Evolutionary conservation across 2,888 invertebrate genomes (phyloP).

Genomic region (Eupithecia tripunctaria): DNA sequence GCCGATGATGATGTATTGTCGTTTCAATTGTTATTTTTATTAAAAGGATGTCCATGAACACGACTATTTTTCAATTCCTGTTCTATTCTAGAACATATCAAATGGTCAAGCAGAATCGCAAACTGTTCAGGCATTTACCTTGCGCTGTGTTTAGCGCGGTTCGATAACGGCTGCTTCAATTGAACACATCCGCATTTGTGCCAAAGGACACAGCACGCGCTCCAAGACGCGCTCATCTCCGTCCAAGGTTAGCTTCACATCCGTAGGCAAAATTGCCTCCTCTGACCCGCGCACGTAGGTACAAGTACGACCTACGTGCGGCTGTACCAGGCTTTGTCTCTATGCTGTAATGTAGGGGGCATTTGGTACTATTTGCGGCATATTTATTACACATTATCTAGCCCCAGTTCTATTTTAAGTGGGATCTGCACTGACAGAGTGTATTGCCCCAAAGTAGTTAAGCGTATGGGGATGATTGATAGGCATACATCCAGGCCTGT

Average conservation of each 20-base stretch:
- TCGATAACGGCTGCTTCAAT: slow-evolving; percentile 79
- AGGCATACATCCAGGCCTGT: neutral
- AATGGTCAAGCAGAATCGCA: slow-evolving; percentile 23
- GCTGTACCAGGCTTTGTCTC: neutral
- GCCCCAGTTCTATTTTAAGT: no score
- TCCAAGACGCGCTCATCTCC: slow-evolving; percentile 76
- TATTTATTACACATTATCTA: neutral
- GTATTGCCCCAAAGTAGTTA: no score
- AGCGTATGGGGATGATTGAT: neutral
- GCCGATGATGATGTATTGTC: neutral
- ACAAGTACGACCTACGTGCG: neutral
- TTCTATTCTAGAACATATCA: slow-evolving; percentile 15
- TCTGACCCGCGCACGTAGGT: slow-evolving; percentile 54
- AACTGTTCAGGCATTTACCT: slow-evolving; percentile 57
- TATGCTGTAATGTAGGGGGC: neutral
- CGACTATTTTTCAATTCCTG: no score
- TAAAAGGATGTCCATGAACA: neutral
- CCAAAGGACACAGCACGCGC: slow-evolving; percentile 80
- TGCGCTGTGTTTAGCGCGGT: slow-evolving; percentile 80
- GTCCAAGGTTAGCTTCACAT: slow-evolving; percentile 75
- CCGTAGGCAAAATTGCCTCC: slow-evolving; percentile 63
- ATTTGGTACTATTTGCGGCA: neutral
- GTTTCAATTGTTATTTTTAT: neutral
- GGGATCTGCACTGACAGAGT: no score
- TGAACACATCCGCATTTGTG: slow-evolving; percentile 82